A percentile compares a stretch with the other conserved stretches of the same genome.
phyloP scores from a whole-genome alignment of 2,888 invertebrate genomes.

The Diaprepes abbreviatus region DNA sequence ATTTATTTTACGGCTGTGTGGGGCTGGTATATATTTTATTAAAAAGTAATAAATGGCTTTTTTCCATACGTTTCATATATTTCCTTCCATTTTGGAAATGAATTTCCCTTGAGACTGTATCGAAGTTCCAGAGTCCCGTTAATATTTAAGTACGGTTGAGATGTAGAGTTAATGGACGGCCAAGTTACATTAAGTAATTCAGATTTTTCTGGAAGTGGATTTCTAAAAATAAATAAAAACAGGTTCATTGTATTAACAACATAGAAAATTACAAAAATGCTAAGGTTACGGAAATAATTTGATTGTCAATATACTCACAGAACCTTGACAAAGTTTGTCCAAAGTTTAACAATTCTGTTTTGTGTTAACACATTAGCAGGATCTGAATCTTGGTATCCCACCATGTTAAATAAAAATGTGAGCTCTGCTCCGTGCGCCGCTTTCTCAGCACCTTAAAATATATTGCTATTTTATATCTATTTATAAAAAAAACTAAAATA shows the following conservation, averaged over 20 bases:
- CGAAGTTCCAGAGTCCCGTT: not conserved
- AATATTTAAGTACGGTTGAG: not conserved
- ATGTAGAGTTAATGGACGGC: not conserved
- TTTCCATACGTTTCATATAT: not conserved
- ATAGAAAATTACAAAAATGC: too few species aligned
- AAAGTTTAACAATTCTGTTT: not conserved
- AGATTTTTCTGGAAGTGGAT: not conserved
- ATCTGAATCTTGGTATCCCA: not conserved
- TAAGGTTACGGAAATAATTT: too few species aligned
- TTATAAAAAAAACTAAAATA: too few species aligned
- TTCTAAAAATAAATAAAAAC: not conserved
- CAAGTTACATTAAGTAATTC: constrained; percentile 1
- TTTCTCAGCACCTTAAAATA: constrained; percentile 16
- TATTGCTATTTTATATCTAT: too few species aligned
- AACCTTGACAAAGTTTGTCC: not conserved
- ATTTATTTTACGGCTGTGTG: too few species aligned
- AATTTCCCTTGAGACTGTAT: not conserved
- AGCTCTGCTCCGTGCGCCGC: not conserved
- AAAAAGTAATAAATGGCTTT: not conserved
- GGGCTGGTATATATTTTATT: too few species aligned
- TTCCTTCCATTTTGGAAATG: not conserved
- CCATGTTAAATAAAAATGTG: constrained; percentile 17
- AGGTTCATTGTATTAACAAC: too few species aligned
- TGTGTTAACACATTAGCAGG: constrained; percentile 41
- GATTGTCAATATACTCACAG: not conserved